Percentiles rank a stretch among this genome's conserved stretches.
Conservation (phyloP, 2,888 invertebrate species). For the Sialis fuliginosa region DNA sequence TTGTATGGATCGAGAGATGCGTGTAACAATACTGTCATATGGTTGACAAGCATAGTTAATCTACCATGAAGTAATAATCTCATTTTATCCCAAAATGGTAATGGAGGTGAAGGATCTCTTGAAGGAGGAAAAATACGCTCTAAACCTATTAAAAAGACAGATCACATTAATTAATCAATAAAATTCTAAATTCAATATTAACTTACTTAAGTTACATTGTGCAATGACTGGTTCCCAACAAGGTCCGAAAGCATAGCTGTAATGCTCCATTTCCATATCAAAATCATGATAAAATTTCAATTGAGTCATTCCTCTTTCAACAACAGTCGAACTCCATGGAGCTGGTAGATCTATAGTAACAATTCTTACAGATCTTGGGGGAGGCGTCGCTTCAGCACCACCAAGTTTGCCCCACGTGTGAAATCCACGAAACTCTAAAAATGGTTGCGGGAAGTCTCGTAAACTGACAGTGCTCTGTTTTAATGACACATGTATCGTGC, state of each 20-base stretch:
- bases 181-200: neutral
- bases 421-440: slow-evolving; percentile 67
- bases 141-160: slow-evolving; percentile 34
- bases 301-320: slow-evolving; percentile 84
- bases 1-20: slow-evolving; percentile 97
- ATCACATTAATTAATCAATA: slow-evolving; percentile 2
- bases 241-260: slow-evolving; percentile 90
- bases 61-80: slow-evolving; percentile 84
- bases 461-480: slow-evolving; percentile 76
- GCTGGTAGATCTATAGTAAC: slow-evolving; percentile 64
- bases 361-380: slow-evolving; percentile 51
- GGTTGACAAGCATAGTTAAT: slow-evolving; percentile 70
- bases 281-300: slow-evolving; percentile 97
- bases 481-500: slow-evolving; percentile 65
- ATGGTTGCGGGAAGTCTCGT: slow-evolving; percentile 88
- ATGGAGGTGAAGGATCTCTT: slow-evolving; percentile 78
- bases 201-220: slow-evolving; percentile 60
- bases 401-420: slow-evolving; percentile 78
- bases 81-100: slow-evolving; percentile 97
- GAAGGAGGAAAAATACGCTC: slow-evolving; percentile 78
- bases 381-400: slow-evolving; percentile 76
- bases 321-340: slow-evolving; percentile 66
- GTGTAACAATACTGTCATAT: slow-evolving; percentile 80
- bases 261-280: slow-evolving; percentile 79
- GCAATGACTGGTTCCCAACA: slow-evolving; percentile 98